Evolutionary conservation across 2,888 invertebrate species (phyloP).

Genomic region (Cabera pusaria): DNA sequence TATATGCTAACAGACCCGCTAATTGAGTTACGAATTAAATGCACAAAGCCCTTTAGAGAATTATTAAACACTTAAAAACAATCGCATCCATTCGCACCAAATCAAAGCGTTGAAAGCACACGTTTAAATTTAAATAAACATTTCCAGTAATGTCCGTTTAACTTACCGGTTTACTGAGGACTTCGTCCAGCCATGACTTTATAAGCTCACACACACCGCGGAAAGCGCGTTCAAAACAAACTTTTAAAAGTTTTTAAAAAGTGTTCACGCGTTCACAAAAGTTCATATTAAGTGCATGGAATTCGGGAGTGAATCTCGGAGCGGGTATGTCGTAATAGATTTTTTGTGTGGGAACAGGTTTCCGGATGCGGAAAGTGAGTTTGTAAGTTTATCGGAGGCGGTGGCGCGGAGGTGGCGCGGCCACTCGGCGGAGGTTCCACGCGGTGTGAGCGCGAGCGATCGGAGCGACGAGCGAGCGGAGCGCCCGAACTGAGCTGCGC

Average conservation of each 20-base stretch:
- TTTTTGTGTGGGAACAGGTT: slow-evolving; percentile 63
- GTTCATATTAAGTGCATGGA: slow-evolving; percentile 29
- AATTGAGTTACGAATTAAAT: too few relatives aligned
- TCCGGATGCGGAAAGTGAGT: slow-evolving; percentile 63
- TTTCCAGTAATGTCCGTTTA: slow-evolving; percentile 65
- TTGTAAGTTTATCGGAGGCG: slow-evolving; percentile 62
- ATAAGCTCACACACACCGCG: slow-evolving; percentile 55
- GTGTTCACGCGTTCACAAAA: slow-evolving; percentile 37
- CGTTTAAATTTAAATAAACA: slow-evolving; percentile 43
- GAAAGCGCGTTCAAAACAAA: slow-evolving; percentile 59
- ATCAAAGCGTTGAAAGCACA: slow-evolving; percentile 24
- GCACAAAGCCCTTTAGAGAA: too few relatives aligned
- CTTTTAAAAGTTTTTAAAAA: slow-evolving; percentile 64
- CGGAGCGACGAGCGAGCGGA: slow-evolving; percentile 42
- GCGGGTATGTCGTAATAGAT: slow-evolving; percentile 44
- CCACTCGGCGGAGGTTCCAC: slow-evolving; percentile 46
- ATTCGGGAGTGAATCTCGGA: slow-evolving; percentile 46
- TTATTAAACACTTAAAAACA: background rate
- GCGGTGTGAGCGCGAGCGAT: slow-evolving; percentile 56
- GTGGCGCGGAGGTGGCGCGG: too few relatives aligned
- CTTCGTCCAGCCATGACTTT: slow-evolving; percentile 67
- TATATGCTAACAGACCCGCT: slow-evolving; percentile 32
- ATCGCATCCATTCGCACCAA: slow-evolving; percentile 21
- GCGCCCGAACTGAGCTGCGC: slow-evolving; percentile 36
- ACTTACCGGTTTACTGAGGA: slow-evolving; percentile 78